Base-by-base conservation (phyloP, 1,140 invertebrate genomes). In the Calycopis cecrops region DNA sequence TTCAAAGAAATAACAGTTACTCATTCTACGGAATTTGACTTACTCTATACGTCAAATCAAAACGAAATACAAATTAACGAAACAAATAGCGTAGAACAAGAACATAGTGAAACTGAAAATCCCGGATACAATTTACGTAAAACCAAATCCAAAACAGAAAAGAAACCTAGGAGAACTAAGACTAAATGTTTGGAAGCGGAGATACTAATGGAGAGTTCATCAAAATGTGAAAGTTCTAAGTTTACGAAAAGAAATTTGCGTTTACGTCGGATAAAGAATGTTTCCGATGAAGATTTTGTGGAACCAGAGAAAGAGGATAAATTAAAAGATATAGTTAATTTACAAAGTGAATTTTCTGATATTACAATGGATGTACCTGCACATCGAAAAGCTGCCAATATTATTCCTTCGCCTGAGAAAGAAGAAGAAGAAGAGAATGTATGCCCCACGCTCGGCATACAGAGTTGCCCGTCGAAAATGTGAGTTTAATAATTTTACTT, bases 401-500 rank as follows among this genome's bases (percentile, higher is more conserved):
- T 83, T 56, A 82, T 83, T 21, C 60, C 62, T 0, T 80, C 83
- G 0, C 79, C 83, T 0, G 78, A 77, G 35, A 75, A 77, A 35
- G 21, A 48, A 8, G 33, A 48, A 8, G 33, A 47, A 1, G 60
- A 64, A 1, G 81, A 86, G 57, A 83, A 83, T 62, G 8, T 64
- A n/a, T 71, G 74, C 0, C 74, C 79, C 0, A 10, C 55, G 8
- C 12, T 71, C 10, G 73, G 67, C 3, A 67, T 77, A 61, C 76
- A 78, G 38, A 85, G 81, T 47, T 86, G 79, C 60, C 78, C 76
- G n/a, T 69, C 83, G n/a, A 86, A 83, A 73, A 81, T 74, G 83
- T 86, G 70, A 64, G n/a, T 10, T 42, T 7, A 33, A 40, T 4
- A 40, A 10, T 9, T 42, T 18, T 42, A 42, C 0, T 38, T 18